Base-by-base conservation (phyloP, 2,797 vertebrate species). In the Sebastes diploproa region DNA sequence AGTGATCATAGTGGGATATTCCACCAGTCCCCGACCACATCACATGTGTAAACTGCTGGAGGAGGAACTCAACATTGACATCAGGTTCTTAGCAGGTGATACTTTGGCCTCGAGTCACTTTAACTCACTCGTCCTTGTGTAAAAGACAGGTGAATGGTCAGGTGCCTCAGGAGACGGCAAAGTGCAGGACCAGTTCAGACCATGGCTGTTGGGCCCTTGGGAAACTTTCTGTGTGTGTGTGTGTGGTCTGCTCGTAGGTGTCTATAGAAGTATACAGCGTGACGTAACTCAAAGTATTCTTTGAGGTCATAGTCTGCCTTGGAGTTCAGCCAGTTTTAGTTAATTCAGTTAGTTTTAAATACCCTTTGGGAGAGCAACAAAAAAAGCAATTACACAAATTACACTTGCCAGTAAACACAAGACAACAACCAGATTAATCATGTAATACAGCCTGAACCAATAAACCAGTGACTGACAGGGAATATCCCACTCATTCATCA, bases 131-230 rank as follows among this genome's bases (percentile, higher is more conserved):
- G 46, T 61, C 72, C 34, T 67, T 77, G 69, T 63, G 32, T 64
- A 66, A 77, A 63, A 54, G 11, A 64, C 34, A 65, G 62, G 20
- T 77, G 70, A 83, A 65, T 23, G 61, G 77, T 56, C 64, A 71
- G 30, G 42, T 68, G 77, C 71, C 67, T 67, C 67, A 71, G 74
- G 63, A 67, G 11, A 78, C 4, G 12, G 2, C 2, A 65, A 65
- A 68, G 58, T 61, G 46, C 30, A 63, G 16, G 29, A 52, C 5
- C 23, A 29, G 50, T 70, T 72, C 8, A 66, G 38, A 63, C 29
- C 12, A 22, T 54, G 63, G 25, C 23, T 68, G 23, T 46, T 10
- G 2, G 18, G 25, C 16, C 10, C 72, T 7, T 79, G 29, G 34
- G 62, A 67, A 72, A 56, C 11, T 23, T 38, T 42, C 18, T 36